phyloP scores from a whole-genome alignment of 2,888 invertebrate genomes.

The Holacanthella duospinosa region DNA sequence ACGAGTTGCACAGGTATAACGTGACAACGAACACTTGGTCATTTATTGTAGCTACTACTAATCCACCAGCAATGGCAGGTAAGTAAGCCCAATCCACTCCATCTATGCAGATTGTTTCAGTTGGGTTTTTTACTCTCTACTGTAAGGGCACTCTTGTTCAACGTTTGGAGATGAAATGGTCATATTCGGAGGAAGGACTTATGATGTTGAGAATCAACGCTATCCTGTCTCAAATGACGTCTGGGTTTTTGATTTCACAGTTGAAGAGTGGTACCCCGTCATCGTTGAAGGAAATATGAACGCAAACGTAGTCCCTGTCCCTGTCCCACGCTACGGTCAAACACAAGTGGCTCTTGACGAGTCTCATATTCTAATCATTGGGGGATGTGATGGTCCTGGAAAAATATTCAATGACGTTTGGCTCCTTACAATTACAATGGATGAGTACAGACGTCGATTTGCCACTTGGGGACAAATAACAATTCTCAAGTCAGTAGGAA shows the following conservation, averaged over 20 bases:
- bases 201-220: slow-evolving; percentile 29
- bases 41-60: slow-evolving; percentile 50
- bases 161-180: slow-evolving; percentile 64
- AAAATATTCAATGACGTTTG: slow-evolving; percentile 82
- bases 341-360: slow-evolving; percentile 75
- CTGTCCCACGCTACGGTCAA: slow-evolving; percentile 81
- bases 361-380: slow-evolving; percentile 65
- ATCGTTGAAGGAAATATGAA: slow-evolving; percentile 46
- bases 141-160: neutral
- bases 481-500: slow-evolving; percentile 13
- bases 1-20: slow-evolving; percentile 81
- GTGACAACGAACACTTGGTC: slow-evolving; percentile 70
- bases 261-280: slow-evolving; percentile 63
- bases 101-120: too few relatives aligned
- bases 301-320: slow-evolving; percentile 46
- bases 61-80: slow-evolving; percentile 75
- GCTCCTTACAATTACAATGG: slow-evolving; percentile 53
- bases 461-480: slow-evolving; percentile 29
- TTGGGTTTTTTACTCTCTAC: neutral
- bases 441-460: slow-evolving; percentile 4
- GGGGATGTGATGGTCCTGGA: slow-evolving; percentile 76
- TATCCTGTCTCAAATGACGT: slow-evolving; percentile 60
- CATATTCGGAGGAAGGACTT: slow-evolving; percentile 58
- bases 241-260: slow-evolving; percentile 73
- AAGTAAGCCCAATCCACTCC: slow-evolving; percentile 46